Percentiles rank a stretch among this genome's conserved stretches.
phyloP scores from a whole-genome alignment of 2,797 vertebrate genomes.

The Amphiprion clarkii region DNA sequence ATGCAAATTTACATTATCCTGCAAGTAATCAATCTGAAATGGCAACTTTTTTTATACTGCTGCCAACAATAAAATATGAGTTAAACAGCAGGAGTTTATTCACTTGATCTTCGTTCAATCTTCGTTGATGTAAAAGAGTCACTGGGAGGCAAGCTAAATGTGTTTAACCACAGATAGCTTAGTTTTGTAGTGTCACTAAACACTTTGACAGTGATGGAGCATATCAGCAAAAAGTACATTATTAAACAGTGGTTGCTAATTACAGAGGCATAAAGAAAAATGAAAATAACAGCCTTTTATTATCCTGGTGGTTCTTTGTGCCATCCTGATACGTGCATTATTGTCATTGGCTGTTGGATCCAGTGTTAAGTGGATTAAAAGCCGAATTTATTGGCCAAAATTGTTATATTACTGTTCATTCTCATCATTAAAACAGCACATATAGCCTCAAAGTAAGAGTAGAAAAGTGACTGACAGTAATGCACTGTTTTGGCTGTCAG shows the following conservation, averaged over 20 bases:
- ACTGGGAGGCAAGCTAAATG: conserved; percentile 39
- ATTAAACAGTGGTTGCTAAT: conserved; percentile 26
- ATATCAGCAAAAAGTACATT: conserved; percentile 12
- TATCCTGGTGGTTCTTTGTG: conserved; percentile 2
- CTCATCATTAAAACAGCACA: conserved; percentile 50
- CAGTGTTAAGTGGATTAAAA: conserved; percentile 66
- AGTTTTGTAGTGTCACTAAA: conserved; percentile 24
- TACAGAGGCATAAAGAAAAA: conserved; percentile 35
- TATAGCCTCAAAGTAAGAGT: conserved; percentile 41
- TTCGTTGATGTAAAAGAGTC: conserved; percentile 41
- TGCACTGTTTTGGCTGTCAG: conserved; percentile 45
- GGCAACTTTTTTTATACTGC: conserved; percentile 9
- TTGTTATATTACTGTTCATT: conserved; percentile 53
- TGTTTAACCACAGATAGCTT: conserved; percentile 26
- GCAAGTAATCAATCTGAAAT: conserved; percentile 63
- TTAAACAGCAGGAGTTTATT: conserved; percentile 43
- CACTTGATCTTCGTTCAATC: conserved; percentile 40
- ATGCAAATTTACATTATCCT: conserved; percentile 64
- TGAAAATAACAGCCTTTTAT: conserved; percentile 15
- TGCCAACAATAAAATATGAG: conserved; percentile 48
- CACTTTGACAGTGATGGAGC: conserved; percentile 23
- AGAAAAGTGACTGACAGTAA: conserved; percentile 60
- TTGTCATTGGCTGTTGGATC: conserved; percentile 54
- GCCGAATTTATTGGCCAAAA: conserved; percentile 55
- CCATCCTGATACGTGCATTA: conserved; percentile 41